Conservation (phyloP, 2,113 vertebrate species). For the Ctenomys sociabilis region DNA sequence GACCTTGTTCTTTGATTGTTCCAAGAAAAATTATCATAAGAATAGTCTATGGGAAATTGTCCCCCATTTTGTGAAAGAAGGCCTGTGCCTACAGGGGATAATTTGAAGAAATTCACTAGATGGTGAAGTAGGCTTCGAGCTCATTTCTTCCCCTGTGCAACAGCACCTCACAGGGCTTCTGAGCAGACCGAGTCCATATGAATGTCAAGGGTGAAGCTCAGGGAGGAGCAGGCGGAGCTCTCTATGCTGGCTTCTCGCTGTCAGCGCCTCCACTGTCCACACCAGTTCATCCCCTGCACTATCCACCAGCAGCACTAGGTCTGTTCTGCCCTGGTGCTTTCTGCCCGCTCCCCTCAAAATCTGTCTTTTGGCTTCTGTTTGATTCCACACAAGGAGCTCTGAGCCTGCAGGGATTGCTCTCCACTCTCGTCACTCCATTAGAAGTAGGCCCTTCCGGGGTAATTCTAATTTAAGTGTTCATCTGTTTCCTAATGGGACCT, state of each 20-base stretch:
- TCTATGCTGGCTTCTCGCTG: background rate
- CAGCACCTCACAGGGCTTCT: background rate
- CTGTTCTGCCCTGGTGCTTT: background rate
- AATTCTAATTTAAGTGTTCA: background rate
- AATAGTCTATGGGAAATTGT: background rate
- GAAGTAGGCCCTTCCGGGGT: background rate
- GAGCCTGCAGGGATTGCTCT: background rate
- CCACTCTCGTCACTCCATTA: background rate
- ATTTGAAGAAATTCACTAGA: background rate
- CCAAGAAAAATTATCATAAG: slow-evolving; percentile 7
- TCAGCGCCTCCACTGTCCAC: background rate
- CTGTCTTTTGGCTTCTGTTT: background rate
- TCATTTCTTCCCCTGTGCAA: background rate
- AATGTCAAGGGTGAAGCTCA: background rate
- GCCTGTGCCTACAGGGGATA: background rate
- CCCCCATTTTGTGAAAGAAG: background rate
- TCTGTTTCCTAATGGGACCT: slow-evolving; percentile 7
- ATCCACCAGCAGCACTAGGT: background rate
- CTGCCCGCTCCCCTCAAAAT: fast-evolving
- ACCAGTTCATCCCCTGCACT: background rate
- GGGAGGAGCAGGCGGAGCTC: background rate
- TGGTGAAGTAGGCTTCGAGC: background rate
- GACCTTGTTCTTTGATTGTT: background rate
- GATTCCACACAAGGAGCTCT: background rate
- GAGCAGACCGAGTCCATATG: background rate